Evolutionary conservation across 2,113 vertebrate species (phyloP).

Genomic region (Pantherophis guttatus): DNA sequence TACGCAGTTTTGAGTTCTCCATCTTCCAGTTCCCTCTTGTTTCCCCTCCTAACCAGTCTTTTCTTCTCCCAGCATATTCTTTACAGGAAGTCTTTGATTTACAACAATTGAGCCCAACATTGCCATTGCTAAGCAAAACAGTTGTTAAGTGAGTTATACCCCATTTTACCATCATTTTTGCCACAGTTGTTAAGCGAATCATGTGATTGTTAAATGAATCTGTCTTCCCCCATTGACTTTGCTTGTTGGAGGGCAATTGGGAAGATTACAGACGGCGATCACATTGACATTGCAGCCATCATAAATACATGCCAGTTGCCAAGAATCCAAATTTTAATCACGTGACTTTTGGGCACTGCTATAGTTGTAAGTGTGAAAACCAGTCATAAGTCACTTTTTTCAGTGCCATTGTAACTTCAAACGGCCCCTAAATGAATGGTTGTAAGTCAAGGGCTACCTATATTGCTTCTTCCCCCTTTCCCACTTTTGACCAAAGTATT

Average conservation of each 20-base stretch:
- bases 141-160: neutral
- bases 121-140: neutral
- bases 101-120: neutral
- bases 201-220: neutral
- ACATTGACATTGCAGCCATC: neutral
- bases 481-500: neutral
- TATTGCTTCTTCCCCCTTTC: neutral
- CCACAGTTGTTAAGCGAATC: neutral
- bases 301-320: neutral
- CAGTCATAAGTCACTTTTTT: neutral
- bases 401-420: neutral
- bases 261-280: neutral
- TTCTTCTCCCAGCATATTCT: neutral
- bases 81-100: neutral
- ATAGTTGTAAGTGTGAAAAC: neutral
- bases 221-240: neutral
- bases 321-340: neutral
- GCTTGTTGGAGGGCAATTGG: neutral
- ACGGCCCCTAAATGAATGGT: neutral
- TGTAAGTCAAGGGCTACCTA: neutral
- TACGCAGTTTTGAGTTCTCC: neutral
- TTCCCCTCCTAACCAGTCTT: neutral
- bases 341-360: neutral
- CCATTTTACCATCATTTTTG: too few species aligned
- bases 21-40: neutral